These are phyloP conservation scores for Ericerus pela DNA, from an alignment of 1,140 invertebrate species.

Conservation along the genomic window DNA sequence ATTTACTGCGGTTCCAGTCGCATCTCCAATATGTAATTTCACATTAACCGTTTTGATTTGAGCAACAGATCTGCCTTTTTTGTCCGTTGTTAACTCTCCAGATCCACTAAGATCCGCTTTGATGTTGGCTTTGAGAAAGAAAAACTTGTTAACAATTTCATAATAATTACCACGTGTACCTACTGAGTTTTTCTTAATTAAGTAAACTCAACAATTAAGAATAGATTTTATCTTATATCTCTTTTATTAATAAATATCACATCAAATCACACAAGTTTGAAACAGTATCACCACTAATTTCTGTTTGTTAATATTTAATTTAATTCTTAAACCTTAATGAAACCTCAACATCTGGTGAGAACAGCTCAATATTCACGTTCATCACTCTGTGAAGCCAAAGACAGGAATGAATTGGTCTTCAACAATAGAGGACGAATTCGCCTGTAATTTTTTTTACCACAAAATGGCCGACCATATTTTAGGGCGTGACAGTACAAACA, in stretches of 20 bases:
- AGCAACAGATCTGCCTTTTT: constrained; percentile 42
- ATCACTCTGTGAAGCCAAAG: no score
- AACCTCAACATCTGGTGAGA: no score
- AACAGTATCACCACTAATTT: no score
- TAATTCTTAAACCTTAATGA: not conserved
- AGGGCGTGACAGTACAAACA: not conserved
- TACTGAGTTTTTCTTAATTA: not conserved
- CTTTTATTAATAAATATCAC: no score
- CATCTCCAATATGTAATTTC: constrained; percentile 44
- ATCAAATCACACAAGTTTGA: no score
- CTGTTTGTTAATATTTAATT: not conserved
- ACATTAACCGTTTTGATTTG: constrained; percentile 41
- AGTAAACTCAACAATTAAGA: no score
- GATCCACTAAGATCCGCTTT: constrained; percentile 36
- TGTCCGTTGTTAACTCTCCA: constrained; percentile 38
- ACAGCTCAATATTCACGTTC: no score
- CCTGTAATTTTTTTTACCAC: no score
- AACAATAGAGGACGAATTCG: no score
- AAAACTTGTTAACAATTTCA: constrained; percentile 11
- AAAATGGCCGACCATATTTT: no score
- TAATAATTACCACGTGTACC: not conserved
- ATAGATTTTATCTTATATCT: no score
- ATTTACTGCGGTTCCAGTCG: constrained; percentile 22
- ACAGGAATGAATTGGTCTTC: no score
- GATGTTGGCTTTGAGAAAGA: constrained; percentile 36